Base-by-base conservation (phyloP, 2,888 invertebrate genomes). In the Stenchaetothrips biformis region DNA sequence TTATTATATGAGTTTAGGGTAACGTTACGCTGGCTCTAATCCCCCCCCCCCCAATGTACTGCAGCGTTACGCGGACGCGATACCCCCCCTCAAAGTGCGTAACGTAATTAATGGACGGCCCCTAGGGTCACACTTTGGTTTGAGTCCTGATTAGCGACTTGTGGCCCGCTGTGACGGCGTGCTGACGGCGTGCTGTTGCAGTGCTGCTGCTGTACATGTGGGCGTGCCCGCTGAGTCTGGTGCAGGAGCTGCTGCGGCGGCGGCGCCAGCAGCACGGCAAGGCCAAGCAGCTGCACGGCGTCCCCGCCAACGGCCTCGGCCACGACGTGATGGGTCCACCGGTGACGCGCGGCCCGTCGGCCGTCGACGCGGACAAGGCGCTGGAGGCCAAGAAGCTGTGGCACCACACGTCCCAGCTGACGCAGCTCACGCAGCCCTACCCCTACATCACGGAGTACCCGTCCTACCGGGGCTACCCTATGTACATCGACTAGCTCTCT, bases 131-230 rank as follows among this genome's bases (percentile, higher is more conserved):
- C n/a, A n/a, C n/a, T n/a, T n/a, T n/a, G n/a, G n/a, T n/a, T n/a
- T n/a, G n/a, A n/a, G n/a, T n/a, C n/a, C n/a, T n/a, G n/a, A n/a
- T n/a, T n/a, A n/a, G n/a, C n/a, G n/a, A n/a, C n/a, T n/a, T n/a
- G n/a, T n/a, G n/a, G n/a, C n/a, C n/a, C n/a, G n/a, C n/a, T n/a
- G n/a, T n/a, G n/a, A 49, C 49, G 11, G 49, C 49, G 7, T 11
- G 11, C 49, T 49, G 49, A 49, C 49, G 49, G 49, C 49, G 7
- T 49, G 80, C n/a, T 78, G 27, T 82, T 79, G 7, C 82, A 82
- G 82, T 82, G 77, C 81, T 79, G 78, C 79, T 82, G 67, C 80
- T 80, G 79, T 82, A 82, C 81, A 27, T 81, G 81, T 82, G 82
- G 82, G 79, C 82, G 80, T 82, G 82, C 80, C 67, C 79, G 16